A percentile compares a stretch with the other conserved stretches of the same genome.
phyloP scores from a whole-genome alignment of 1,140 invertebrate species.

The Nymphalis io region DNA sequence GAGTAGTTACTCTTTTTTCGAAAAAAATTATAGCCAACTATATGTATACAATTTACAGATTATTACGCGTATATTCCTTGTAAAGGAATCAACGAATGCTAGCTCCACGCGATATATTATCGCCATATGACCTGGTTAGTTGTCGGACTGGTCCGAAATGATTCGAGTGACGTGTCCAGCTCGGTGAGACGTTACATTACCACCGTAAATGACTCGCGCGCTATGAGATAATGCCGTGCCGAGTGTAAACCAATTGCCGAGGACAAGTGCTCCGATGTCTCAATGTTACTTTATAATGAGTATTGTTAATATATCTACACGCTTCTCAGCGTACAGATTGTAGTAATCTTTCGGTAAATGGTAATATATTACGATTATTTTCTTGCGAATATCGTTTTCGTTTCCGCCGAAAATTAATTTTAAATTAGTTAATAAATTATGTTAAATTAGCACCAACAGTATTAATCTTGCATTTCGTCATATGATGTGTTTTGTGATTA shows the following conservation, averaged over 20 bases:
- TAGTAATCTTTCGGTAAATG: background rate
- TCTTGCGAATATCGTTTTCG: no score
- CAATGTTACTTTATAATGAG: conserved; percentile 14
- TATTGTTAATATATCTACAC: background rate
- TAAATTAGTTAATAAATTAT: no score
- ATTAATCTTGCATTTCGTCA: no score
- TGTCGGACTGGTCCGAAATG: conserved; percentile 1
- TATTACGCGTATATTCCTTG: no score
- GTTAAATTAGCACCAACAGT: no score
- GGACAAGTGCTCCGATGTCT: conserved; percentile 23
- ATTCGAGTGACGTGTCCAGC: conserved; percentile 6
- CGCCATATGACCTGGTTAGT: background rate
- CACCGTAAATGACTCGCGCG: conserved; percentile 27
- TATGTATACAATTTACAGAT: no score
- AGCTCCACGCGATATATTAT: background rate
- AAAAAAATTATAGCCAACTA: no score
- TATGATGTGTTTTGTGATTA: no score
- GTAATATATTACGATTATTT: background rate
- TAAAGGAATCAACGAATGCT: no score
- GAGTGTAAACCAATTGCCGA: conserved; percentile 27
- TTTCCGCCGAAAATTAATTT: no score
- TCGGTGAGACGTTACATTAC: conserved; percentile 9
- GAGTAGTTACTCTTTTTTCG: no score
- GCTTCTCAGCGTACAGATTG: background rate
- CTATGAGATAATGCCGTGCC: conserved; percentile 29